These are phyloP conservation scores for Danio albolineatus DNA, from an alignment of 2,797 vertebrate genomes.

Conservation along the genomic window DNA sequence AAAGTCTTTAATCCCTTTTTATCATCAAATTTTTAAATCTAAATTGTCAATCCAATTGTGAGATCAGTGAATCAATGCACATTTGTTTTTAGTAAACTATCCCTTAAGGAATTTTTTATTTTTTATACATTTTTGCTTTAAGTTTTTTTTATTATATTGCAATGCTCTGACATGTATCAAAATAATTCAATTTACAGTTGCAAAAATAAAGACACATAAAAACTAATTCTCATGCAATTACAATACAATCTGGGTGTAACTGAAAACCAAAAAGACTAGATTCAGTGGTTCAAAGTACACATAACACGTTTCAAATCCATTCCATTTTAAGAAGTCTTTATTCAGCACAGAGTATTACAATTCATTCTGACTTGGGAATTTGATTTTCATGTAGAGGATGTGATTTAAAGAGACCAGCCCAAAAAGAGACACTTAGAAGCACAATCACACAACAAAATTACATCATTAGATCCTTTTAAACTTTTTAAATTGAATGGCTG, in stretches of 20 bases:
- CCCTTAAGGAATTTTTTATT: neutral
- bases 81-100: neutral
- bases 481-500: neutral
- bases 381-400: conserved; percentile 16
- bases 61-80: too few species aligned
- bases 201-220: neutral
- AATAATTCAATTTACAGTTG: neutral
- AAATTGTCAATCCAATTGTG: too few species aligned
- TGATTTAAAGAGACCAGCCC: conserved; percentile 12
- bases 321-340: conserved; percentile 33
- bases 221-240: neutral
- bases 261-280: neutral
- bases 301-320: conserved; percentile 33
- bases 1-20: too few species aligned
- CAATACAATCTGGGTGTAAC: conserved; percentile 2
- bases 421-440: neutral
- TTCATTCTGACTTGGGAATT: conserved; percentile 46
- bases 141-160: too few species aligned
- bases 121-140: too few species aligned
- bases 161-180: neutral
- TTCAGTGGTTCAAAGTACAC: conserved; percentile 15
- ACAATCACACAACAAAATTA: neutral
- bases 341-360: conserved; percentile 23
- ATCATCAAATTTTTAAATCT: too few species aligned
- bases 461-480: neutral